Conservation (phyloP, 1,140 invertebrate species). For the Euwallacea fornicatus region DNA sequence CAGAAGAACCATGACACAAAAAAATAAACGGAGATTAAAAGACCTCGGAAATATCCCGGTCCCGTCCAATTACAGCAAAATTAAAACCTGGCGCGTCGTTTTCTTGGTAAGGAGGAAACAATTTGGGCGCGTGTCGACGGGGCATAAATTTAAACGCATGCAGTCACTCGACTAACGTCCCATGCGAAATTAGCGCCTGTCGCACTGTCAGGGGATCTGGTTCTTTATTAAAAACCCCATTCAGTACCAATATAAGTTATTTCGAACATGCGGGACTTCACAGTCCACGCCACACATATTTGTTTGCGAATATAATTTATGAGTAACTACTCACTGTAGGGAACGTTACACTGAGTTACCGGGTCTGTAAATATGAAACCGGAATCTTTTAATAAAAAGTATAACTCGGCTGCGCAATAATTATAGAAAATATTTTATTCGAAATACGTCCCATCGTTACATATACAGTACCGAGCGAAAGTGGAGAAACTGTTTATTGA, state of each 20-base stretch:
- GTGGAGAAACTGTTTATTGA: too few species aligned
- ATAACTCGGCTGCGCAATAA: too few species aligned
- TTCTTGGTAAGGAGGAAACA: conserved; percentile 39
- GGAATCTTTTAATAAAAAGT: too few species aligned
- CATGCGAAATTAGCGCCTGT: conserved; percentile 43
- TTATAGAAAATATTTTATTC: too few species aligned
- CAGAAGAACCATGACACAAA: conserved; percentile 6
- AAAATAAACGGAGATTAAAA: conserved; percentile 32
- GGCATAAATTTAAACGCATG: conserved; percentile 33
- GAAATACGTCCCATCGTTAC: too few species aligned
- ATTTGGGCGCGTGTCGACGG: conserved; percentile 39
- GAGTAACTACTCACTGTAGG: neutral
- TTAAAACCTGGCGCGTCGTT: conserved; percentile 28
- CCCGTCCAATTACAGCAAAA: conserved; percentile 38
- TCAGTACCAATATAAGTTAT: conserved; percentile 30
- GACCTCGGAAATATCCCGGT: conserved; percentile 38
- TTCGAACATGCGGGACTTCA: conserved; percentile 4
- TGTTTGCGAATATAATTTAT: neutral
- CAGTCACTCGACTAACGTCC: conserved; percentile 36
- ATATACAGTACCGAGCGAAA: too few species aligned
- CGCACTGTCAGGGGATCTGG: conserved; percentile 22
- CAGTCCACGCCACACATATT: neutral
- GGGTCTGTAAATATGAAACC: too few species aligned
- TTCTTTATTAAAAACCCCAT: conserved; percentile 42
- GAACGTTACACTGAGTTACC: too few species aligned